phyloP scores from a whole-genome alignment of 2,113 vertebrate genomes.

The Thryonomys swinderianus region DNA sequence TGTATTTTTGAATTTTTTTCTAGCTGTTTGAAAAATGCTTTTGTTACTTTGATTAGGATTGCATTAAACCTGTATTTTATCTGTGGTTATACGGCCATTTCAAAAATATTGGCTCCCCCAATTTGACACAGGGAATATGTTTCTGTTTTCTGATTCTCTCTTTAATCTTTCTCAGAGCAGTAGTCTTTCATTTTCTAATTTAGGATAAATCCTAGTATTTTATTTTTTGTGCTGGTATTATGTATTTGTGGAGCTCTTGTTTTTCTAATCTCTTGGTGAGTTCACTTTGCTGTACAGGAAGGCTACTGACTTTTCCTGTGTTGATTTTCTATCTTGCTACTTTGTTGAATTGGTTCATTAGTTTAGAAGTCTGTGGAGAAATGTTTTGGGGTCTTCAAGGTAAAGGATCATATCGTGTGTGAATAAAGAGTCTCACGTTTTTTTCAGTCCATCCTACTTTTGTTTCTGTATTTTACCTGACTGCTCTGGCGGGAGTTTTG shows the following conservation, averaged over 20 bases:
- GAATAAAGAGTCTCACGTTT: neutral
- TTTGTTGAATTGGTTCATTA: neutral
- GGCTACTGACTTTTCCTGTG: neutral
- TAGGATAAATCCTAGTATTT: no score
- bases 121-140: no score
- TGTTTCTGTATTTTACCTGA: neutral
- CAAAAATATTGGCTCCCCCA: no score
- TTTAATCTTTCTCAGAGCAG: no score
- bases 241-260: no score
- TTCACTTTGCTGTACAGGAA: neutral
- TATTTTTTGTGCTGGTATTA: no score
- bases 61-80: neutral
- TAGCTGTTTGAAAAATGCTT: neutral
- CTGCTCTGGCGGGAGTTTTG: neutral
- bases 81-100: neutral
- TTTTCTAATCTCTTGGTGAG: neutral
- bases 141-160: no score
- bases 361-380: neutral
- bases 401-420: neutral
- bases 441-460: neutral
- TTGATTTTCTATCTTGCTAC: neutral
- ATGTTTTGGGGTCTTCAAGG: neutral
- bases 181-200: no score
- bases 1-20: neutral
- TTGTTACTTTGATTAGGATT: neutral